Evolutionary conservation across 2,797 vertebrate species (phyloP).

Genomic region (Brotula barbata): DNA sequence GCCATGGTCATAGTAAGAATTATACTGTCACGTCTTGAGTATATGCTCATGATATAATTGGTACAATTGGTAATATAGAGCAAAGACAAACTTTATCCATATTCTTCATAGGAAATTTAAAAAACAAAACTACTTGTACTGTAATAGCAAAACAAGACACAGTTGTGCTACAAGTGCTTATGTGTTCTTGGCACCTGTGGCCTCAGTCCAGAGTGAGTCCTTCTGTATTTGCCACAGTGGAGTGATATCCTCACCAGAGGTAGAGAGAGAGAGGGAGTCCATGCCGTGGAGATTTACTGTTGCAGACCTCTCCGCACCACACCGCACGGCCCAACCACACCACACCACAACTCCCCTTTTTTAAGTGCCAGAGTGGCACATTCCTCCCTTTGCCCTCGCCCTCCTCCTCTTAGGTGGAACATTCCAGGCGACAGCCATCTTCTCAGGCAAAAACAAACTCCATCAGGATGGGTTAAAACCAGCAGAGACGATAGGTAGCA

Average conservation of each 20-base stretch:
- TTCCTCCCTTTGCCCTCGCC: slow-evolving; percentile 64
- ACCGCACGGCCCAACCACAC: slow-evolving; percentile 18
- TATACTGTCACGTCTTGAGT: slow-evolving; percentile 54
- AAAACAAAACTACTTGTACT: slow-evolving; percentile 60
- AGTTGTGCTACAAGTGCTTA: slow-evolving; percentile 81
- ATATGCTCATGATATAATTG: slow-evolving; percentile 63
- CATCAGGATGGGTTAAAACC: slow-evolving; percentile 54
- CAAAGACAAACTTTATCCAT: slow-evolving; percentile 54
- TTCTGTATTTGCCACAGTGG: slow-evolving; percentile 57
- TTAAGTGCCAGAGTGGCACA: slow-evolving; percentile 68
- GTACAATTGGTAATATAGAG: slow-evolving; percentile 56
- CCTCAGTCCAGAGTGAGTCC: slow-evolving; percentile 74
- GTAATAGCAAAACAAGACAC: slow-evolving; percentile 75
- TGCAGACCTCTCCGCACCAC: slow-evolving; percentile 49
- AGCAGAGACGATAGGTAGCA: slow-evolving; percentile 59
- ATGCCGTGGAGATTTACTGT: slow-evolving; percentile 55
- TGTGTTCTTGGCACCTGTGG: slow-evolving; percentile 76
- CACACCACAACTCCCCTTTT: slow-evolving; percentile 22
- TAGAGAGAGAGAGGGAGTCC: slow-evolving; percentile 75
- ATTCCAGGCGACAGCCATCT: slow-evolving; percentile 74
- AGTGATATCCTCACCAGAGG: slow-evolving; percentile 59
- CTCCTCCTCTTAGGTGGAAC: slow-evolving; percentile 70
- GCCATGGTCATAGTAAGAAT: slow-evolving; percentile 50
- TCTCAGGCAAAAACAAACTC: slow-evolving; percentile 69
- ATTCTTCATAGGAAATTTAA: slow-evolving; percentile 65